Conservation (phyloP, 2,113 vertebrate species). For the Agelaius tricolor region DNA sequence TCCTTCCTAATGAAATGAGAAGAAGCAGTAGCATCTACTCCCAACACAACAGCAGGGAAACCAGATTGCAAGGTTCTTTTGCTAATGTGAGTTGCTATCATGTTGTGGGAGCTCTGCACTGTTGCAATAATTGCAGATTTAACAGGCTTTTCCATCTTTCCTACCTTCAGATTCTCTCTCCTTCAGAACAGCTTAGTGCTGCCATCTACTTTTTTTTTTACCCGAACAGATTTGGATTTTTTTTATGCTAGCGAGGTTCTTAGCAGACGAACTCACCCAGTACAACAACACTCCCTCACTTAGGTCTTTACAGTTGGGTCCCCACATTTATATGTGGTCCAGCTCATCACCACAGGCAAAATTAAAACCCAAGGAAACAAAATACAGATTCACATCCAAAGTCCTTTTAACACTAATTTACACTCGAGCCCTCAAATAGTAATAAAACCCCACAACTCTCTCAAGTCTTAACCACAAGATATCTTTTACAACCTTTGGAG, state of each 20-base stretch:
- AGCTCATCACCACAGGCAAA: neutral
- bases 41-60: slow-evolving; percentile 52
- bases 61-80: slow-evolving; percentile 50
- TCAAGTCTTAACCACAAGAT: neutral
- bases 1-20: slow-evolving; percentile 54
- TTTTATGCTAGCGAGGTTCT: neutral
- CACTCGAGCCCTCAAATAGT: neutral
- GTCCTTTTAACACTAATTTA: neutral
- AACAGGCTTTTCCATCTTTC: slow-evolving; percentile 46
- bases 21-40: slow-evolving; percentile 20
- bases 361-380: neutral
- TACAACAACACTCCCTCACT: neutral
- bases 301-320: neutral
- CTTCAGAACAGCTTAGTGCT: slow-evolving; percentile 45
- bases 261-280: neutral
- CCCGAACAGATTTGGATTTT: neutral
- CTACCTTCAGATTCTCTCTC: slow-evolving; percentile 33
- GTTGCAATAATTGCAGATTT: slow-evolving; percentile 55
- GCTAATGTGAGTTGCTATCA: slow-evolving; percentile 52
- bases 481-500: neutral
- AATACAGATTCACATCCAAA: neutral
- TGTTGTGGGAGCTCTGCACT: slow-evolving; percentile 28
- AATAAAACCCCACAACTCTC: neutral
- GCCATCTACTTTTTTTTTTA: slow-evolving; percentile 26
- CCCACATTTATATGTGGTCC: neutral